Conservation (phyloP, 1,140 invertebrate genomes). For the Drosophila melanogaster region Release_6_plus_ISO1_MT NC_004354.4:17731001-17731500, state of each 20-base stretch:
- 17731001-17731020: constrained; percentile 13
- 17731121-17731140: too few species aligned
- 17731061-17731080: too few species aligned
- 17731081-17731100: neutral
- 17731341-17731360: neutral
- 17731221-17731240: too few species aligned
- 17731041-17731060: neutral
- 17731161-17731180: too few species aligned
- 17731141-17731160: too few species aligned
- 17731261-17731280: too few species aligned
- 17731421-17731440: constrained; percentile 37
- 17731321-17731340: too few species aligned
- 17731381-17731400: constrained; percentile 36
- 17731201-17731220: too few species aligned
- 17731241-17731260: too few species aligned
- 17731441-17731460: constrained; percentile 34
- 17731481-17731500: constrained; percentile 43
- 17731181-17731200: too few species aligned
- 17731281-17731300: too few species aligned
- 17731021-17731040: constrained; percentile 11
- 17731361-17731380: neutral
- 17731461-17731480: constrained; percentile 30
- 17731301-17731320: too few species aligned
- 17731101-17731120: neutral
- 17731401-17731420: constrained; percentile 14